A percentile compares a stretch with the other conserved stretches of the same genome.
Conservation (phyloP, 2,888 invertebrate species). For the Aplocera efformata region DNA sequence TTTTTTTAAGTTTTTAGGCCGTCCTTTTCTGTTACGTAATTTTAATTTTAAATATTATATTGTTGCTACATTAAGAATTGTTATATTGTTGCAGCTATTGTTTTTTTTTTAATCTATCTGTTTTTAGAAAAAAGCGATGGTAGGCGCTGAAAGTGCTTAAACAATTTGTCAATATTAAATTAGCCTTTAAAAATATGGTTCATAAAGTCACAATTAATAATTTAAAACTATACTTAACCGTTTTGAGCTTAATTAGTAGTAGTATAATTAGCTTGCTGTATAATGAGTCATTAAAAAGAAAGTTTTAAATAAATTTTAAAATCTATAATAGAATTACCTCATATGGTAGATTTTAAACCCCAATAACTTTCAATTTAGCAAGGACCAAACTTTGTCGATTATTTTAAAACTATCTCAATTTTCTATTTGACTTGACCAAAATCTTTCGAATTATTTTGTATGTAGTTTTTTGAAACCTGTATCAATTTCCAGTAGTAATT, state of each 20-base stretch:
- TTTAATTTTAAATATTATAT: background rate
- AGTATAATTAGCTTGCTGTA: slow-evolving; percentile 41
- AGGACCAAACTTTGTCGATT: slow-evolving; percentile 54
- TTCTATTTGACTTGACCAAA: slow-evolving; percentile 56
- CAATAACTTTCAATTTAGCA: slow-evolving; percentile 49
- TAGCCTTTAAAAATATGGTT: slow-evolving; percentile 12
- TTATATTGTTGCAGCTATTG: slow-evolving; percentile 3
- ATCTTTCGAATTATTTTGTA: slow-evolving; percentile 53
- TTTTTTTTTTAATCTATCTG: slow-evolving; percentile 1
- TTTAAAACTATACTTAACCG: slow-evolving; percentile 28
- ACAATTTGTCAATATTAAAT: slow-evolving; percentile 4
- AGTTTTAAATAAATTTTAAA: slow-evolving; percentile 40
- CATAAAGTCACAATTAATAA: slow-evolving; percentile 20
- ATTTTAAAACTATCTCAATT: slow-evolving; percentile 44
- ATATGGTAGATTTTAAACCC: slow-evolving; percentile 39
- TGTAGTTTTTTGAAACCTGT: slow-evolving; percentile 59
- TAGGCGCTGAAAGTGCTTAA: slow-evolving; percentile 26
- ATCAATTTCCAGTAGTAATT: slow-evolving; percentile 53
- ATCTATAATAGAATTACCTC: slow-evolving; percentile 38
- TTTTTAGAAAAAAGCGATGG: slow-evolving; percentile 1
- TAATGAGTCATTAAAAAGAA: slow-evolving; percentile 37
- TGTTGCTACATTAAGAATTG: too few relatives aligned
- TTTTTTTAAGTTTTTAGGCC: too few relatives aligned
- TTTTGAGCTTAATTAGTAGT: slow-evolving; percentile 38
- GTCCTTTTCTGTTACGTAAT: slow-evolving; percentile 14